phyloP scores from a whole-genome alignment of 2,113 vertebrate genomes.

The Ovibos moschatus region DNA sequence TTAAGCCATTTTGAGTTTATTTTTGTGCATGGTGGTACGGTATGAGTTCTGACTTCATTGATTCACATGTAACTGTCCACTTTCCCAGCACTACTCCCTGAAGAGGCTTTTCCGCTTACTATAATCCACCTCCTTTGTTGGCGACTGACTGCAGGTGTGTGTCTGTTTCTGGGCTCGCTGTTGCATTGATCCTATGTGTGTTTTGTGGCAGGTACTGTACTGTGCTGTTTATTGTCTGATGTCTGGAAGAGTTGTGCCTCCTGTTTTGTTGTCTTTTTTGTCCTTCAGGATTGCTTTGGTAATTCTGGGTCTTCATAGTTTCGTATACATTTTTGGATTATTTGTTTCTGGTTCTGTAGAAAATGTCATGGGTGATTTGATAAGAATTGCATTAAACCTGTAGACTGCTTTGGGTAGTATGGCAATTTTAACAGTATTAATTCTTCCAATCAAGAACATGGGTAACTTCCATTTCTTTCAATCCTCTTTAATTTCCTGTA shows the following conservation, averaged over 20 bases:
- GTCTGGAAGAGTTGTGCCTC: neutral
- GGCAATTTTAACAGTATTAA: neutral
- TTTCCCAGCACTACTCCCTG: neutral
- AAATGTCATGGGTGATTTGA: neutral
- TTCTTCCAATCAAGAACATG: neutral
- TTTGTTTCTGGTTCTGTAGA: neutral
- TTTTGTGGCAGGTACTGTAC: neutral
- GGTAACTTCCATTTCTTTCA: neutral
- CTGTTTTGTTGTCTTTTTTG: neutral
- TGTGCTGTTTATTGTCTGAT: neutral
- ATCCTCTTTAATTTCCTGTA: neutral
- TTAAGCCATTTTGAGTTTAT: neutral
- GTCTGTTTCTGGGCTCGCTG: neutral
- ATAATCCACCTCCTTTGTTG: neutral
- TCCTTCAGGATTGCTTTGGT: neutral
- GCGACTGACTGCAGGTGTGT: neutral
- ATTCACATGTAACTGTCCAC: neutral
- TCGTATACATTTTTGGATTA: neutral
- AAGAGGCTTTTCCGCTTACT: neutral
- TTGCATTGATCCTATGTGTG: fast-evolving
- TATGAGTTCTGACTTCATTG: neutral
- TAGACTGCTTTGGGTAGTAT: neutral
- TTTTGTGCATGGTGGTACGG: neutral
- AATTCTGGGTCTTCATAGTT: neutral
- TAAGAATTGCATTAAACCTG: neutral